phyloP scores from a whole-genome alignment of 2,113 vertebrate genomes.

The Gymnarchus niloticus region DNA sequence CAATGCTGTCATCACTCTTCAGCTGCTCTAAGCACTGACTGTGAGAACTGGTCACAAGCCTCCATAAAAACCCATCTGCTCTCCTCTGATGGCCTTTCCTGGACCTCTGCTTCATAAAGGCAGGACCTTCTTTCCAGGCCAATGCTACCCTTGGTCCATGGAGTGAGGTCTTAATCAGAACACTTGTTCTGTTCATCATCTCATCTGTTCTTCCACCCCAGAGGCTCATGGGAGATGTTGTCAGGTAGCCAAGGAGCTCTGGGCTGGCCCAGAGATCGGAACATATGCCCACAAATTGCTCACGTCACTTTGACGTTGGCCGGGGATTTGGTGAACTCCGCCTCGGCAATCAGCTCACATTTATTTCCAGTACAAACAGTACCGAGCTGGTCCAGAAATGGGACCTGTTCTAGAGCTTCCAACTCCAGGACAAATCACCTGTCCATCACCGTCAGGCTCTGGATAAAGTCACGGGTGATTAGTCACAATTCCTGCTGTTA shows the following conservation, averaged over 20 bases:
- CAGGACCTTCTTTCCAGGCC: background rate
- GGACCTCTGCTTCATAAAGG: background rate
- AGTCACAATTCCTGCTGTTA: background rate
- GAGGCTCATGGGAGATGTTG: background rate
- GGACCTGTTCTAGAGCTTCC: background rate
- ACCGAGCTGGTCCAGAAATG: background rate
- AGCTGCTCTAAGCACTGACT: too few relatives aligned
- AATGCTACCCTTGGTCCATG: too few relatives aligned
- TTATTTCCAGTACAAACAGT: background rate
- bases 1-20: background rate
- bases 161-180: background rate
- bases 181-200: background rate
- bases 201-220: background rate
- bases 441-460: background rate
- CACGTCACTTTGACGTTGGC: background rate
- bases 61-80: background rate
- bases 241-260: background rate
- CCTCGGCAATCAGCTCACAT: background rate
- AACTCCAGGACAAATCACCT: background rate
- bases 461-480: background rate
- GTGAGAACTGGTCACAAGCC: background rate
- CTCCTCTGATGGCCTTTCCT: background rate
- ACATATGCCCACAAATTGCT: background rate
- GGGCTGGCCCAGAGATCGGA: background rate
- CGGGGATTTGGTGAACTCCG: background rate